Conservation (phyloP, 2,888 invertebrate genomes). For the Calameuta filiformis region DNA sequence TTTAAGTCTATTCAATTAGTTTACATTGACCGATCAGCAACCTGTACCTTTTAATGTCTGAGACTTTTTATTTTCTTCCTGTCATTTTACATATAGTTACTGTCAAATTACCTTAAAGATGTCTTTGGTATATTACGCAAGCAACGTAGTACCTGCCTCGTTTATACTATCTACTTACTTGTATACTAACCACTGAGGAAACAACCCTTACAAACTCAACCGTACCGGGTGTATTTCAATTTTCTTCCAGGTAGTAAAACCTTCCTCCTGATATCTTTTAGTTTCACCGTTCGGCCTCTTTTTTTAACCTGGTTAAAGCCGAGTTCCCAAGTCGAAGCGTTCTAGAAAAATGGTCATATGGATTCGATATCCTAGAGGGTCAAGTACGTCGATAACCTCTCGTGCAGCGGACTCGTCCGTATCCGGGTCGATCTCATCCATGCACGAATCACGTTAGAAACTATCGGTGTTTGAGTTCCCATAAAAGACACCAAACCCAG, state of each 20-base stretch:
- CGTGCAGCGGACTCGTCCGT: neutral
- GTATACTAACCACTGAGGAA: neutral
- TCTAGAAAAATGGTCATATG: neutral
- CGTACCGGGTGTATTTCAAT: neutral
- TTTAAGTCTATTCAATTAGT: neutral
- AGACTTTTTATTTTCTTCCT: neutral
- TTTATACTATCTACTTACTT: neutral
- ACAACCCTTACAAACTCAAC: neutral
- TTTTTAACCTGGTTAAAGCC: neutral
- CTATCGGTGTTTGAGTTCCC: conserved; percentile 42
- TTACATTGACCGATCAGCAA: neutral
- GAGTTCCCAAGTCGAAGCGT: neutral
- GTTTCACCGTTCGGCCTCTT: conserved; percentile 24
- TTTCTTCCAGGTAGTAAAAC: neutral
- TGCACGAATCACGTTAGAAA: conserved; percentile 3
- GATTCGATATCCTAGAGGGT: neutral
- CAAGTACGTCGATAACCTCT: neutral
- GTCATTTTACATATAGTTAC: neutral
- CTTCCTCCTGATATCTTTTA: conserved; percentile 32
- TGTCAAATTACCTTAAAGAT: neutral
- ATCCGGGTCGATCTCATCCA: neutral
- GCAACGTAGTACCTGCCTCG: neutral
- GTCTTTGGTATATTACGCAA: no score
- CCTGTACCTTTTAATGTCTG: neutral
- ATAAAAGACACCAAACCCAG: conserved; percentile 50